Conservation (phyloP, 2,113 vertebrate species). For the Calypte anna region DNA sequence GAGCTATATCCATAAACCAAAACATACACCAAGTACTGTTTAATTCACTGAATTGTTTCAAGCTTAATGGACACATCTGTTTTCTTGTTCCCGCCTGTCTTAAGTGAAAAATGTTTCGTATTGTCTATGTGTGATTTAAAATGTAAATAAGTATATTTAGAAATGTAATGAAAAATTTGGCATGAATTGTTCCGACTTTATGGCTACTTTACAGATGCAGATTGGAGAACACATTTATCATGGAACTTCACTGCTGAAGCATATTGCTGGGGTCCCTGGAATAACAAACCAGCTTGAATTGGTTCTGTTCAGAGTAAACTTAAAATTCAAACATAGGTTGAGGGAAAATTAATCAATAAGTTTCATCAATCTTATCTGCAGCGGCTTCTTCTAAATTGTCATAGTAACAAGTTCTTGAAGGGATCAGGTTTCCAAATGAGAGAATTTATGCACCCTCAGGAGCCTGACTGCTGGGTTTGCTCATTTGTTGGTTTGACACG, state of each 20-base stretch:
- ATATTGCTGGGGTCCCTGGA: conserved; percentile 64
- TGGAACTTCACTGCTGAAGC: conserved; percentile 67
- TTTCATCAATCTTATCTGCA: conserved; percentile 57
- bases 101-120: conserved; percentile 81
- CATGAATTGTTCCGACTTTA: conserved; percentile 82
- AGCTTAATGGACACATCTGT: conserved; percentile 81
- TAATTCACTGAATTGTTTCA: conserved; percentile 76
- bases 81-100: conserved; percentile 82
- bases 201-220: conserved; percentile 77
- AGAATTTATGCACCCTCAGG: conserved; percentile 22
- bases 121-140: conserved; percentile 82
- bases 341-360: conserved; percentile 71
- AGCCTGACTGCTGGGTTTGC: background rate
- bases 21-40: conserved; percentile 52
- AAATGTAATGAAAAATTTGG: conserved; percentile 80
- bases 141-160: conserved; percentile 85
- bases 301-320: conserved; percentile 66
- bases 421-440: conserved; percentile 34
- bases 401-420: conserved; percentile 65
- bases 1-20: conserved; percentile 57
- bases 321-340: conserved; percentile 70
- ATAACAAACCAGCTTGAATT: conserved; percentile 63
- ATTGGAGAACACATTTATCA: conserved; percentile 81
- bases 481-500: background rate
- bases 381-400: conserved; percentile 58